phyloP scores from a whole-genome alignment of 2,797 vertebrate species.

The Euthynnus affinis region DNA sequence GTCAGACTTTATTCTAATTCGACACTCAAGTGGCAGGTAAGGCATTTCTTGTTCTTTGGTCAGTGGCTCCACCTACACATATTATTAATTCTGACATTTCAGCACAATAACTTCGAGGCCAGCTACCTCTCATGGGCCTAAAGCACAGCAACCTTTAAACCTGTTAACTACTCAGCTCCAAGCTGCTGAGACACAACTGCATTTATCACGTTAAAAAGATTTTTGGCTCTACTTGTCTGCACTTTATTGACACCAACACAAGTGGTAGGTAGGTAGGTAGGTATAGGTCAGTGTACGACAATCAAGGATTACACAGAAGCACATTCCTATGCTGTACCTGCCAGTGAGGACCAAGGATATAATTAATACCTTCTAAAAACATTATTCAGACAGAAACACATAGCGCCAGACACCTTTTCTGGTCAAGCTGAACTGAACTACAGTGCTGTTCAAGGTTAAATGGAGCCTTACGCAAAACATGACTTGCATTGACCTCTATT shows the following conservation, averaged over 20 bases:
- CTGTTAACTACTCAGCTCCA: conserved; percentile 50
- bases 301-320: conserved; percentile 81
- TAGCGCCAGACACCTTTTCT: conserved; percentile 43
- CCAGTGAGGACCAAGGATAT: conserved; percentile 60
- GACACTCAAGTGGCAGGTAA: conserved; percentile 50
- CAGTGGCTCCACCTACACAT: conserved; percentile 60
- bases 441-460: conserved; percentile 45
- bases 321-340: conserved; percentile 75
- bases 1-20: conserved; percentile 45
- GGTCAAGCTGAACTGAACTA: conserved; percentile 28
- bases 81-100: conserved; percentile 66
- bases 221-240: conserved; percentile 57
- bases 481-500: conserved; percentile 57
- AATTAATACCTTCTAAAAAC: conserved; percentile 24
- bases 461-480: conserved; percentile 47
- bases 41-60: conserved; percentile 52
- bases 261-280: conserved; percentile 18
- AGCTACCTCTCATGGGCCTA: conserved; percentile 70
- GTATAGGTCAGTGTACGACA: conserved; percentile 76
- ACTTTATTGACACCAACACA: conserved; percentile 66
- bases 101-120: conserved; percentile 63
- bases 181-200: conserved; percentile 49
- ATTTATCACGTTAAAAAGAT: conserved; percentile 45
- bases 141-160: conserved; percentile 72
- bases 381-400: conserved; percentile 34